Conservation (phyloP, 1,140 invertebrate species). For the Scaptomyza pallida region DNA sequence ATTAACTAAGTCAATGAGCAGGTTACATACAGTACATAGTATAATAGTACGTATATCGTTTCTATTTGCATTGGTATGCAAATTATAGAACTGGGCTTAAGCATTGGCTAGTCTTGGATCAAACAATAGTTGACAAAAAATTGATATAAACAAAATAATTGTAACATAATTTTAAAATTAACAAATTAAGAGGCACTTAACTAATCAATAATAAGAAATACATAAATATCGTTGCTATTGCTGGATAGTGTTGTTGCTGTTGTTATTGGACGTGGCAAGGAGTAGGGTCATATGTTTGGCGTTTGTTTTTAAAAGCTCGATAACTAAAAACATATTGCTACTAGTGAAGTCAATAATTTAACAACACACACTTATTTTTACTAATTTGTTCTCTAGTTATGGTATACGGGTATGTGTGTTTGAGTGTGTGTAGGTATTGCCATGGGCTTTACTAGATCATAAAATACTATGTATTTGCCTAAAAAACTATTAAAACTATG, state of each 20-base stretch:
- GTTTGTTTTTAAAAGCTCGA: conserved; percentile 14
- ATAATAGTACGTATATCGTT: background rate
- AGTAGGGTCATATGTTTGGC: conserved; percentile 2
- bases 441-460: conserved; percentile 10
- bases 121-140: background rate
- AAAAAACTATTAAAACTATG: conserved; percentile 7
- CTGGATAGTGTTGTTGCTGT: conserved; percentile 12
- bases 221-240: background rate
- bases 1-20: conserved; percentile 12
- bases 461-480: no score
- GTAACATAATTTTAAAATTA: background rate
- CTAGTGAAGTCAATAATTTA: conserved; percentile 22
- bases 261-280: background rate
- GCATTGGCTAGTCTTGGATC: background rate
- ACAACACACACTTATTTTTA: conserved; percentile 17
- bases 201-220: background rate
- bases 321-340: conserved; percentile 27
- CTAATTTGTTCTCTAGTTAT: background rate
- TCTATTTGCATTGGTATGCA: background rate
- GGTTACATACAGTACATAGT: conserved; percentile 5
- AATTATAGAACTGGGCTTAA: conserved; percentile 7
- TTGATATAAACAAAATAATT: background rate
- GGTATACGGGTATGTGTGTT: background rate
- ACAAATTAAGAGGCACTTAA: background rate
- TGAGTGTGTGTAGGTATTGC: background rate